Evolutionary conservation across 1,140 invertebrate species (phyloP), one percentile per base, ranked within the genome.

Genomic region (Scaptomyza montana): DNA sequence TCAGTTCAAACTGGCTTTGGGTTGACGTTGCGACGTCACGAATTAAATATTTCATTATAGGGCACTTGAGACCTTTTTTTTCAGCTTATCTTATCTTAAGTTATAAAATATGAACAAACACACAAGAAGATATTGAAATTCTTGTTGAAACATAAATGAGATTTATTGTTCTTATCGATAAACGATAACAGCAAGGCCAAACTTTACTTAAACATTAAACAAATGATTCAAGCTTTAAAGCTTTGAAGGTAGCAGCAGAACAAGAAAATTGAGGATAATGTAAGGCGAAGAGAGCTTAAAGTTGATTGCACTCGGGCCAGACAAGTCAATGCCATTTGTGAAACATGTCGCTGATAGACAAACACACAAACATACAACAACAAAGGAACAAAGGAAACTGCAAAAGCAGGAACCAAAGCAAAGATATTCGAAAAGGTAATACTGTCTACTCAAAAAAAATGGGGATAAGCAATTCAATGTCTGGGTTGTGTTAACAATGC

Each of bases 271-370:
- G 19, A 53, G 28, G 41, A 68, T 39, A 62, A 54, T 39, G 19
- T 16, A 28, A 41, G 16, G 39, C 12, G 33, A 8, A 36, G 7
- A 25, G 19, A 39, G 43, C 36, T 28, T 3, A 36, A 55, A 73
- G 74, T 77, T 77, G 60, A 73, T 68, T 77, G 74, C 65, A 65
- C 74, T 77, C 64, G 3, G 49, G 47, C 25, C 69, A 73, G 74
- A 77, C 63, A 50, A 73, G 74, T 67, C 74, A 77, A 73, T 77
- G 74, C 60, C 69, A 77, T 74, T 36, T 49, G 57, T 30, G 33
- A 47, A 28, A 36, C 45, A 50, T 36, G 13, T 59, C 36, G 41
- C 19, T 46, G 50, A 49, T 62, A 56, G 60, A 63, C 45, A 55
- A n/a, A 54, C 16, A 46, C 21, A 68, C 59, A 62, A 13, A 50